Conservation (phyloP, 2,113 vertebrate species). For the Lasiurus cinereus region DNA sequence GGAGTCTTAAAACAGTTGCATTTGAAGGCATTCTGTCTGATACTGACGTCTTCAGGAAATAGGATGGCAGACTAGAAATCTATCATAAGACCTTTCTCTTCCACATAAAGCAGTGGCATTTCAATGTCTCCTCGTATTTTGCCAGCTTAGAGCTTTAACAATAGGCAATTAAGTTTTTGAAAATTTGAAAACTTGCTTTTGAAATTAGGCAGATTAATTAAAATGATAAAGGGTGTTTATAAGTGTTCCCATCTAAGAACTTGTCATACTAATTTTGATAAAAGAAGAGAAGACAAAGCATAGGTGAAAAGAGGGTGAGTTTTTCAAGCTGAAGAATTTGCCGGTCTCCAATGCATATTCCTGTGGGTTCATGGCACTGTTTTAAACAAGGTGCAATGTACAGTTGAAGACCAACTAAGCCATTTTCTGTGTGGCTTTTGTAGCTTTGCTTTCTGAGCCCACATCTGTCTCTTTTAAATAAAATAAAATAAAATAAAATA, state of each 20-base stretch:
- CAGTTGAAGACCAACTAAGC: constrained; percentile 55
- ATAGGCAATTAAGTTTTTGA: constrained; percentile 51
- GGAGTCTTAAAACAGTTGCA: background rate
- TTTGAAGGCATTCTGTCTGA: background rate
- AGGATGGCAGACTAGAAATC: background rate
- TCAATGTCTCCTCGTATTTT: background rate
- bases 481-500: too few relatives aligned
- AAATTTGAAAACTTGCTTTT: constrained; percentile 68
- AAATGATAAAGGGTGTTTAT: constrained; percentile 63
- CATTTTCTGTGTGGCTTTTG: constrained; percentile 34
- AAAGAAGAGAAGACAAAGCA: constrained; percentile 40
- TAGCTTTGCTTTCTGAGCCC: background rate
- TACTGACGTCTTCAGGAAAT: background rate
- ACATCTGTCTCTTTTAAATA: too few relatives aligned
- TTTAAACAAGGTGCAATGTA: constrained; percentile 42
- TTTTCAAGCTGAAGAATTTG: constrained; percentile 38
- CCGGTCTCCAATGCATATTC: background rate
- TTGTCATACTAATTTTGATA: constrained; percentile 60
- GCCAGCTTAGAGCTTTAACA: background rate
- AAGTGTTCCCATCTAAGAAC: constrained; percentile 1
- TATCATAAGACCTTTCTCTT: background rate
- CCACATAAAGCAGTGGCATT: background rate
- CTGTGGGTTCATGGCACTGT: background rate
- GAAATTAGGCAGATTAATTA: constrained; percentile 54
- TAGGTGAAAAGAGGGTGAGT: background rate